phyloP scores from a whole-genome alignment of 2,888 invertebrate genomes.

The Sarcophaga carnaria region DNA sequence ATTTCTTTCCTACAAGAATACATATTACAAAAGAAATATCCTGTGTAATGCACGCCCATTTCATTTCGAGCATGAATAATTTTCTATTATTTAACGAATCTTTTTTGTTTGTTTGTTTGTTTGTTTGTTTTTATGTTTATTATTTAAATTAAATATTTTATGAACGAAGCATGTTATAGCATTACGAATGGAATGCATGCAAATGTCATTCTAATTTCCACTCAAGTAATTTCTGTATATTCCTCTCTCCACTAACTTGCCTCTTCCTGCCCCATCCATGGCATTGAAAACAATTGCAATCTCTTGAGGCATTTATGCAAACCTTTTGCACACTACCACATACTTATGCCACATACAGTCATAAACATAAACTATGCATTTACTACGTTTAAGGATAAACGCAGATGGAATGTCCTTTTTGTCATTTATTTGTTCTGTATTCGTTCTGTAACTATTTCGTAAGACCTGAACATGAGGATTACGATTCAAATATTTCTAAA shows the following conservation, averaged over 20 bases:
- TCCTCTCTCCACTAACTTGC: neutral
- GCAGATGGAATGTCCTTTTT: conserved; percentile 1
- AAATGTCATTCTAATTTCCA: conserved; percentile 63
- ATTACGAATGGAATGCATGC: conserved; percentile 27
- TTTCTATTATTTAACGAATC: too few species aligned
- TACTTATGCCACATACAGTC: conserved; percentile 19
- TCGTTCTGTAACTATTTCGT: conserved; percentile 52
- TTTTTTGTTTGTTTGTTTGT: too few species aligned
- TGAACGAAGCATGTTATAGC: neutral
- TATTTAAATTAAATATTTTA: neutral
- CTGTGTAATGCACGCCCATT: too few species aligned
- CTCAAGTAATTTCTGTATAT: conserved; percentile 54
- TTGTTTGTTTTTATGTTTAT: neutral
- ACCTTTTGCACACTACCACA: conserved; percentile 34
- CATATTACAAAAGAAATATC: too few species aligned
- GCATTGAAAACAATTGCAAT: neutral
- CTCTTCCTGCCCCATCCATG: neutral
- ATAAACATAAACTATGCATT: conserved; percentile 38
- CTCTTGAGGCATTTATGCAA: conserved; percentile 15
- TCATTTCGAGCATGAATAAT: too few species aligned
- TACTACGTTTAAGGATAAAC: neutral
- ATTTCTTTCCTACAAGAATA: too few species aligned
- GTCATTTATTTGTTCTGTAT: neutral
- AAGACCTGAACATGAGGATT: conserved; percentile 23
- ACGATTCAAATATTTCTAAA: conserved; percentile 9